These are phyloP conservation scores for Lordiphosa collinella DNA, from an alignment of 1,140 invertebrate species.

Conservation along the genomic window DNA sequence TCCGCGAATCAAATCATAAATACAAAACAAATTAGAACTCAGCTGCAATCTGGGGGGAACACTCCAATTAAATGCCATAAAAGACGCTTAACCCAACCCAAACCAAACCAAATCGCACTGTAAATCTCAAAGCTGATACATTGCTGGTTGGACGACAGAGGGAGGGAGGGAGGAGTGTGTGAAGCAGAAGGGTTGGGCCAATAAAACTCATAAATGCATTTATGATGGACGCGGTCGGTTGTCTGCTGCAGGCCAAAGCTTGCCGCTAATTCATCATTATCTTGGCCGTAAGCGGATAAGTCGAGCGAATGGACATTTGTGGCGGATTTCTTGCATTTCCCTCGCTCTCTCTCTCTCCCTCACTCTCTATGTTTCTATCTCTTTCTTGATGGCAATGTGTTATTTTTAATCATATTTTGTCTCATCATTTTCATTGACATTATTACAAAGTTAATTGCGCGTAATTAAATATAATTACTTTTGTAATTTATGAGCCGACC, in stretches of 20 bases:
- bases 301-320: conserved; percentile 25
- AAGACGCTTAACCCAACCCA: conserved; percentile 22
- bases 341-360: neutral
- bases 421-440: conserved; percentile 76
- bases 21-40: conserved; percentile 38
- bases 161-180: neutral
- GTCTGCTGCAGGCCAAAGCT: conserved; percentile 20
- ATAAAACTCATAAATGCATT: conserved; percentile 68
- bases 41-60: conserved; percentile 41
- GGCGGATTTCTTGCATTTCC: conserved; percentile 18
- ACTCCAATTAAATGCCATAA: conserved; percentile 74
- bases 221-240: conserved; percentile 37
- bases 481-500: conserved; percentile 76
- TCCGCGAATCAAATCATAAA: conserved; percentile 77
- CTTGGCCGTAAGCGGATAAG: conserved; percentile 47
- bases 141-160: neutral
- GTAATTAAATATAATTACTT: conserved; percentile 75
- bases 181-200: conserved; percentile 3
- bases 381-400: conserved; percentile 25
- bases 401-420: conserved; percentile 66
- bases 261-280: conserved; percentile 56
- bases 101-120: conserved; percentile 33
- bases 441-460: conserved; percentile 73
- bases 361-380: neutral
- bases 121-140: conserved; percentile 53